Percentiles rank a stretch among this genome's conserved stretches.
phyloP scores from a whole-genome alignment of 1,140 invertebrate species.

The Drosophila kanapiae region DNA sequence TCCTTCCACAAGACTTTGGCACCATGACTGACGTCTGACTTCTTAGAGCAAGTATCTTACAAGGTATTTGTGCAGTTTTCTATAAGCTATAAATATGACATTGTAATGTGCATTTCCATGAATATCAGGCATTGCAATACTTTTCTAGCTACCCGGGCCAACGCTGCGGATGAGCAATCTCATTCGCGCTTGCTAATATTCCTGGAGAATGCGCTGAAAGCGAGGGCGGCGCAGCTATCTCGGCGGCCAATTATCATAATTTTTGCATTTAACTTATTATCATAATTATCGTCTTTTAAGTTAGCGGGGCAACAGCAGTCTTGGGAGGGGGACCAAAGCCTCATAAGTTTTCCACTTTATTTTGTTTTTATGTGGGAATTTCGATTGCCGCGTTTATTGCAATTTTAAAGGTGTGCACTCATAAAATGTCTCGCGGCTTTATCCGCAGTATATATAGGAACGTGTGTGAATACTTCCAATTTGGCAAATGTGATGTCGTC shows the following conservation, averaged over 20 bases:
- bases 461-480: slow-evolving; percentile 39
- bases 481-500: slow-evolving; percentile 51
- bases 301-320: slow-evolving; percentile 13
- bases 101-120: slow-evolving; percentile 47
- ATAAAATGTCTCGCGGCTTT: slow-evolving; percentile 17
- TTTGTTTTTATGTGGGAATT: slow-evolving; percentile 16
- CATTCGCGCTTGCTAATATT: slow-evolving; percentile 33
- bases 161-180: slow-evolving; percentile 71
- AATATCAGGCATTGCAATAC: slow-evolving; percentile 34
- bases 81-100: slow-evolving; percentile 43
- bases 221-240: slow-evolving; percentile 24
- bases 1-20: background rate
- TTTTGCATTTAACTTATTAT: slow-evolving; percentile 75
- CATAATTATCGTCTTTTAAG: slow-evolving; percentile 66
- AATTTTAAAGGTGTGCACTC: slow-evolving; percentile 41
- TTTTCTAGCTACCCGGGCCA: slow-evolving; percentile 33
- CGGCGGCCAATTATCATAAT: slow-evolving; percentile 73
- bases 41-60: slow-evolving; percentile 8
- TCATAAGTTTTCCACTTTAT: slow-evolving; percentile 29
- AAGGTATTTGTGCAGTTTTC: slow-evolving; percentile 32
- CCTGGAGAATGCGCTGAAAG: slow-evolving; percentile 14
- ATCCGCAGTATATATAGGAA: slow-evolving; percentile 9
- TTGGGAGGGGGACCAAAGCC: slow-evolving; percentile 17
- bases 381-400: slow-evolving; percentile 33
- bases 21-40: slow-evolving; percentile 3